Conservation (phyloP, 2,797 vertebrate species). For the Chaetodon trifasciatus region DNA sequence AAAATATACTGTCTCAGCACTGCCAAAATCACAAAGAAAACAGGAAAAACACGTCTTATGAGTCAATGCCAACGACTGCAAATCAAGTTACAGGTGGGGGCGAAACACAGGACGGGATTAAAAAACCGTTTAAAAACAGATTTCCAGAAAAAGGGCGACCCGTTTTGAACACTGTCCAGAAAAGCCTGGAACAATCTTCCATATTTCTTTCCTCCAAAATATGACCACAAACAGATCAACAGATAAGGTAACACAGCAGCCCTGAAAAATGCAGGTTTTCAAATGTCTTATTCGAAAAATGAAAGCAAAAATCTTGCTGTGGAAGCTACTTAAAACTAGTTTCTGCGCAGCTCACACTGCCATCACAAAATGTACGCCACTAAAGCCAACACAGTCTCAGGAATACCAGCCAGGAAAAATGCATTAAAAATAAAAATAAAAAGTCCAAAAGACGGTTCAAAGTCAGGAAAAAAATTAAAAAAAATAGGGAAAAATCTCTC, state of each 20-base stretch:
- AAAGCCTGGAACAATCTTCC: slow-evolving; percentile 61
- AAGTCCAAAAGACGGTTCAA: slow-evolving; percentile 81
- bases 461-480: slow-evolving; percentile 75
- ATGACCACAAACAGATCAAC: slow-evolving; percentile 62
- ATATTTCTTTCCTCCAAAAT: slow-evolving; percentile 67
- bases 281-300: slow-evolving; percentile 71
- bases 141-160: slow-evolving; percentile 69
- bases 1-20: slow-evolving; percentile 49
- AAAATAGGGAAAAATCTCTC: slow-evolving; percentile 78
- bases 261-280: slow-evolving; percentile 52
- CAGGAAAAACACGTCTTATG: slow-evolving; percentile 37
- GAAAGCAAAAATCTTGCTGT: slow-evolving; percentile 63
- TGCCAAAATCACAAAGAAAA: slow-evolving; percentile 60
- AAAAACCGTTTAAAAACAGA: slow-evolving; percentile 66
- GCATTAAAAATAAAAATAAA: slow-evolving; percentile 82
- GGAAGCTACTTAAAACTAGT: slow-evolving; percentile 64
- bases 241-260: slow-evolving; percentile 52
- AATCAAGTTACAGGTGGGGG: slow-evolving; percentile 56
- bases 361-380: slow-evolving; percentile 84
- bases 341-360: slow-evolving; percentile 66
- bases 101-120: slow-evolving; percentile 52
- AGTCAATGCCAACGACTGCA: slow-evolving; percentile 58
- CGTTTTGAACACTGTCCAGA: slow-evolving; percentile 69
- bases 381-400: slow-evolving; percentile 77
- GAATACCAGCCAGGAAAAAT: slow-evolving; percentile 78